Evolutionary conservation across 1,140 invertebrate genomes (phyloP), one percentile per base, ranked within the genome.

Genomic region (Drosophila sucinea): DNA sequence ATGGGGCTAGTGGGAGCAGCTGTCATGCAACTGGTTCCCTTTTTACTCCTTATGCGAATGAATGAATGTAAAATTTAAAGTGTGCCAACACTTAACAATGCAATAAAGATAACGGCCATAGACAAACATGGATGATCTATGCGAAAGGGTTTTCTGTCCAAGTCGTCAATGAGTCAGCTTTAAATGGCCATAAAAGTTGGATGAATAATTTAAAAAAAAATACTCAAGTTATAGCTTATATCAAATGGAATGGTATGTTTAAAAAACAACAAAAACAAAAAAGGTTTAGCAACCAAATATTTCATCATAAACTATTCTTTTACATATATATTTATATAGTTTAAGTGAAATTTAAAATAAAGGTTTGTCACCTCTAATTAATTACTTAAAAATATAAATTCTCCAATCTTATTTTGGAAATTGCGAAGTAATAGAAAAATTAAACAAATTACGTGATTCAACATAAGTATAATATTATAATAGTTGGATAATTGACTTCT

Each of bases 11-110:
- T 44, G 40, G 29, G 54, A 63, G 54, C 73, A 75, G 72, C 65
- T 60, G 60, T 23, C 60, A 47, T 27, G 25, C 60, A 47, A 41
- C 60, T 32, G 25, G 56, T 58, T 58, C 38, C 30, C 17, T 17
- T 17, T 17, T 17, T 17, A 17, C 17, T 30, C 30, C 25, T 61
- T 41, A 61, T 61, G 38, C 23, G 44, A 51, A 51, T 55, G 44
- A 51, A 51, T 55, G 17, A 27, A 58, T 76, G 73, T 77, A 44
- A 79, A 68, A 41, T 86, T 86, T 73, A 86, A 86, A 89, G 67
- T 74, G 84, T 80, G 83, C 61, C 83, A 89, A 79, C 84, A 83
- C 83, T 89, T 86, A 86, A 79, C 84, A 83, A 33, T 61, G 67
- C 67, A 66, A 86, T 86, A 89, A 86, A 89, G 84, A 83, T 77